phyloP scores from a whole-genome alignment of 1,140 invertebrate species.

The Megalopta genalis region DNA sequence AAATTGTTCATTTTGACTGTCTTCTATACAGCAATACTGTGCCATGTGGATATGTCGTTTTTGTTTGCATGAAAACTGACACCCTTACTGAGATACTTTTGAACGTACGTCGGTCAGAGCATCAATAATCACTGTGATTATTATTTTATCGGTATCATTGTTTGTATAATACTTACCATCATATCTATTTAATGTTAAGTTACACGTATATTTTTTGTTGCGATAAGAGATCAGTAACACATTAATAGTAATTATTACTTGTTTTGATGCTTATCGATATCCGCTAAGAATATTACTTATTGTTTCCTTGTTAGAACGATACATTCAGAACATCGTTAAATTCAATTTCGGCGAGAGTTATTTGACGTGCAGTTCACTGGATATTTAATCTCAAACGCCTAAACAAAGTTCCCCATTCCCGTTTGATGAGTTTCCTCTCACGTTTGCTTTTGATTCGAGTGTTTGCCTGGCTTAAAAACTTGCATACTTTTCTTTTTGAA shows the following conservation, averaged over 20 bases:
- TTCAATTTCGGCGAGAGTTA: constrained; percentile 68
- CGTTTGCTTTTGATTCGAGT: constrained; percentile 16
- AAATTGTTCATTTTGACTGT: neutral
- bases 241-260: constrained; percentile 66
- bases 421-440: constrained; percentile 27
- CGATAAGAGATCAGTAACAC: constrained; percentile 67
- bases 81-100: constrained; percentile 5
- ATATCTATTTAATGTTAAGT: constrained; percentile 66
- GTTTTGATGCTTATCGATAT: constrained; percentile 57
- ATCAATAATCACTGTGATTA: constrained; percentile 38
- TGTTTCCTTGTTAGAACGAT: constrained; percentile 51
- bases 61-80: constrained; percentile 34
- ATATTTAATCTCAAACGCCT: constrained; percentile 19
- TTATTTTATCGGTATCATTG: constrained; percentile 18
- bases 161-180: constrained; percentile 61
- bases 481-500: neutral
- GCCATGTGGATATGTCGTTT: constrained; percentile 51
- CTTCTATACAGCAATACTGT: constrained; percentile 36
- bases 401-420: constrained; percentile 42
- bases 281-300: constrained; percentile 59
- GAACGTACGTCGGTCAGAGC: constrained; percentile 24
- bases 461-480: neutral
- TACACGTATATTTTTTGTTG: constrained; percentile 65
- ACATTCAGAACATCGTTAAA: constrained; percentile 61
- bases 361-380: constrained; percentile 57